Percentiles rank a stretch among this genome's conserved stretches.
Conservation (phyloP, 2,888 invertebrate genomes). For the Drosophila parthenogenetica region DNA sequence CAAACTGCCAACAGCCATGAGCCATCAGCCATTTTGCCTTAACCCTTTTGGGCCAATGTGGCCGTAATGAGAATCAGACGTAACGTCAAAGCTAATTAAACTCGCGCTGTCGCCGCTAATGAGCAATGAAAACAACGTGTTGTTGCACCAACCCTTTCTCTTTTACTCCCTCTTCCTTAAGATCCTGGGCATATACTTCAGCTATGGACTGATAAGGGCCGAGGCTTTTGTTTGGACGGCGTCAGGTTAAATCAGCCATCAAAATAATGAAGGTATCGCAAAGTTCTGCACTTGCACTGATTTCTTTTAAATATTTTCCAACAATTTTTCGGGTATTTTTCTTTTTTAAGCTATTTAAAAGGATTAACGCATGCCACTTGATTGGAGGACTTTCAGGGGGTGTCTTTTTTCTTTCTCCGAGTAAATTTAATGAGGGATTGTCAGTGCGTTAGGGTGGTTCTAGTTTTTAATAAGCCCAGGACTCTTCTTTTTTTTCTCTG, state of each 20-base stretch:
- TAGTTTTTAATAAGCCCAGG: constrained; percentile 53
- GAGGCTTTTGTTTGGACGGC: constrained; percentile 46
- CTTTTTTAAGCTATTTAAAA: constrained; percentile 61
- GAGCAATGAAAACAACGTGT: constrained; percentile 85
- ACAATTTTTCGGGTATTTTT: constrained; percentile 62
- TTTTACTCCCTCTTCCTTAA: not conserved
- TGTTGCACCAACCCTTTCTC: constrained; percentile 50
- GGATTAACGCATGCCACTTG: constrained; percentile 62
- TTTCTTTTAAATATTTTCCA: constrained; percentile 72
- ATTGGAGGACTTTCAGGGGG: not conserved
- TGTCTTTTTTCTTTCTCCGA: constrained; percentile 13
- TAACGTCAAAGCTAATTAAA: constrained; percentile 80
- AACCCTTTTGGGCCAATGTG: constrained; percentile 57
- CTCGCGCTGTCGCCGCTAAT: constrained; percentile 81
- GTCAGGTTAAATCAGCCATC: constrained; percentile 83
- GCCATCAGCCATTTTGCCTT: constrained; percentile 52
- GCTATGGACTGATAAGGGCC: constrained; percentile 74
- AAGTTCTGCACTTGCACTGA: constrained; percentile 49
- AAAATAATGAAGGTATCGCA: constrained; percentile 80
- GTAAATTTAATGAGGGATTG: constrained; percentile 47
- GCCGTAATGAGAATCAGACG: constrained; percentile 58
- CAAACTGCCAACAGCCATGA: constrained; percentile 50
- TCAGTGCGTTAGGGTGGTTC: constrained; percentile 48
- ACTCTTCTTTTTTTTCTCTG: constrained; percentile 10
- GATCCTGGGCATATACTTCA: constrained; percentile 7